Evolutionary conservation across 1,140 invertebrate genomes (phyloP).

Genomic region (Heliothis subflexa): DNA sequence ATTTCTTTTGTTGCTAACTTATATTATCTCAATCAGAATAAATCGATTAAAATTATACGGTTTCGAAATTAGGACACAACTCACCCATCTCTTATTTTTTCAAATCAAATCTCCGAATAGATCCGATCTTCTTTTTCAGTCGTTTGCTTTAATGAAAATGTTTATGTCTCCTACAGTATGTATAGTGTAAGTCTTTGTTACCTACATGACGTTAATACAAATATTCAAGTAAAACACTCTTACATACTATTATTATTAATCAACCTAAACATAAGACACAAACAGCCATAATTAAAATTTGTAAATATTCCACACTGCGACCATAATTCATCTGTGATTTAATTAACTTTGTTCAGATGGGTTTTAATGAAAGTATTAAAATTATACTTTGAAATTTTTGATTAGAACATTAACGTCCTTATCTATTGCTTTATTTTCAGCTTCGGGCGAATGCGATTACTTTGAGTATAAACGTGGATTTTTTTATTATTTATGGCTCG

Average conservation of each 20-base stretch:
- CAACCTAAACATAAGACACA: background rate
- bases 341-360: slow-evolving; percentile 34
- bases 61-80: too few species aligned
- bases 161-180: background rate
- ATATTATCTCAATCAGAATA: too few species aligned
- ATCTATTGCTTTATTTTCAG: slow-evolving; percentile 11
- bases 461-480: background rate
- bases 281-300: slow-evolving; percentile 17
- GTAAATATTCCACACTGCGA: slow-evolving; percentile 29
- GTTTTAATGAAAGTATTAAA: slow-evolving; percentile 30
- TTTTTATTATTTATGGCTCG: slow-evolving; percentile 21
- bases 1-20: too few species aligned
- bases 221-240: slow-evolving; percentile 6
- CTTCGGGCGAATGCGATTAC: background rate
- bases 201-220: background rate
- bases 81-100: too few species aligned
- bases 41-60: too few species aligned
- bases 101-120: too few species aligned
- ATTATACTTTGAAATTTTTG: slow-evolving; percentile 37
- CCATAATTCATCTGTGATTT: slow-evolving; percentile 39
- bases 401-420: slow-evolving; percentile 7
- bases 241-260: background rate
- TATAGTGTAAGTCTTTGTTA: too few species aligned
- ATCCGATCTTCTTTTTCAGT: too few species aligned
- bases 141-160: too few species aligned